Evolutionary conservation across 2,113 vertebrate species (phyloP).

Genomic region (Trinectes maculatus): DNA sequence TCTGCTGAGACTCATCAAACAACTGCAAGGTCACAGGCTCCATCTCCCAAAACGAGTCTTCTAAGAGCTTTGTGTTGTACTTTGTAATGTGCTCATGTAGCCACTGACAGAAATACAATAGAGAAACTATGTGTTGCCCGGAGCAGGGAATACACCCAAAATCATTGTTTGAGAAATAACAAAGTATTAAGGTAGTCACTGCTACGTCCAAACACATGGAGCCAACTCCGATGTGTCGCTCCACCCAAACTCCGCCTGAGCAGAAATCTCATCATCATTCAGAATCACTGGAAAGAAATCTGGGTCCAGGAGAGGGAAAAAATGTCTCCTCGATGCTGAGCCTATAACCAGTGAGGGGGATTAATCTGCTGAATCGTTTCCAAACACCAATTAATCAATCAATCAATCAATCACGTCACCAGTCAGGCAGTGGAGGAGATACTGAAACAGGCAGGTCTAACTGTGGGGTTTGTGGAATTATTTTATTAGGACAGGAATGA

Average conservation of each 20-base stretch:
- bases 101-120: slow-evolving; percentile 56
- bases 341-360: not conserved
- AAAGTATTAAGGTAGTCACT: no score
- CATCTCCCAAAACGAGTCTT: slow-evolving; percentile 26
- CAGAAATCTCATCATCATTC: not conserved
- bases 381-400: no score
- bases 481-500: not conserved
- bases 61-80: slow-evolving; percentile 28
- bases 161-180: no score
- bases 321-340: not conserved
- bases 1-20: slow-evolving; percentile 23
- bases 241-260: not conserved
- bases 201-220: not conserved
- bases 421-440: no score
- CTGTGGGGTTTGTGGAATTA: not conserved
- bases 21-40: slow-evolving; percentile 31
- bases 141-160: slow-evolving; percentile 49
- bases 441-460: slow-evolving; percentile 4
- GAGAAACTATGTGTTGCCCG: slow-evolving; percentile 60
- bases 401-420: no score
- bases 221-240: not conserved
- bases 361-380: no score
- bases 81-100: slow-evolving; percentile 44
- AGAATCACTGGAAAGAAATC: not conserved
- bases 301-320: no score